phyloP scores from a whole-genome alignment of 2,888 invertebrate genomes.

The Amiota mariae region DNA sequence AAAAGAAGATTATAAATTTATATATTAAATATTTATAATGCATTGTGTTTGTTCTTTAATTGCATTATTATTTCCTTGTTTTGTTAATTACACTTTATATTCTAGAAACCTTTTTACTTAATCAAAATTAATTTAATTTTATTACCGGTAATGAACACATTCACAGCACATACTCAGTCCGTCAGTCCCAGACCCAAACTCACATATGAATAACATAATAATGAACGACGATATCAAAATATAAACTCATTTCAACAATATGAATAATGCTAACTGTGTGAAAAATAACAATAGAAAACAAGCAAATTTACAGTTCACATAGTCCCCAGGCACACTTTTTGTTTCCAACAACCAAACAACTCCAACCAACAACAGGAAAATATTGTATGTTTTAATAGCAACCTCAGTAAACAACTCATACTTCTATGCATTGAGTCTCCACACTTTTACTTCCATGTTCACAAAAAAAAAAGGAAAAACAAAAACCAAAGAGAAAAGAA shows the following conservation, averaged over 20 bases:
- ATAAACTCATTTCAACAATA: no score
- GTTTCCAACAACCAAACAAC: background rate
- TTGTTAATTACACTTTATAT: background rate
- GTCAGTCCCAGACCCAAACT: background rate
- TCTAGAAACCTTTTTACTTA: conserved; percentile 23
- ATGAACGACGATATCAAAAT: no score
- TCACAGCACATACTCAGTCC: background rate
- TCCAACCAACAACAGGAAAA: no score
- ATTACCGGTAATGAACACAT: background rate
- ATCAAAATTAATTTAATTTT: conserved; percentile 27
- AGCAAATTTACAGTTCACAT: background rate
- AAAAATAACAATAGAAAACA: background rate
- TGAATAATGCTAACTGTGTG: background rate
- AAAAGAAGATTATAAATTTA: no score
- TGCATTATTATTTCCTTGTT: no score
- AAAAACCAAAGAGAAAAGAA: background rate
- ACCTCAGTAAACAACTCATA: no score
- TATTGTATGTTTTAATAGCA: no score
- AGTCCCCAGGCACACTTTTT: background rate
- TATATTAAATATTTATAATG: no score
- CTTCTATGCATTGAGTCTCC: no score
- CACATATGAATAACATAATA: background rate
- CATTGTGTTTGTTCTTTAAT: no score
- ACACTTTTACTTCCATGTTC: no score
- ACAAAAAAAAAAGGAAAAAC: background rate